These are phyloP conservation scores for Dermochelys coriacea DNA, from an alignment of 2,797 vertebrate species.

Conservation along the genomic window DNA sequence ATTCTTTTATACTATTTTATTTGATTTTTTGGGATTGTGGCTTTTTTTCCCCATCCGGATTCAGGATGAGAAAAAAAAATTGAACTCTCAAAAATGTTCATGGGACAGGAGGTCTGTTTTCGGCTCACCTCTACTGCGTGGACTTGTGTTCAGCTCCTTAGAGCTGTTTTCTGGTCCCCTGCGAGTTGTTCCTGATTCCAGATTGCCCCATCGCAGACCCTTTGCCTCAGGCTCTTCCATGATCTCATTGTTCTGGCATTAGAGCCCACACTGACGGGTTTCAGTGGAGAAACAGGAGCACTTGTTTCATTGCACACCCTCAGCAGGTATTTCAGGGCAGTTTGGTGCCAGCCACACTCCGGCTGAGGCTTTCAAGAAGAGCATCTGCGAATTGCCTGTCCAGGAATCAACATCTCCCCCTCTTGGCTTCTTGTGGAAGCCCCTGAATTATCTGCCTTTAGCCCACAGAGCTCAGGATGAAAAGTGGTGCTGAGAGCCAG, in stretches of 20 bases:
- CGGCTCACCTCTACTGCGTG: background rate
- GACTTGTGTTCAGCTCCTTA: background rate
- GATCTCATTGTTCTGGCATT: background rate
- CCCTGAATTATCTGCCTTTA: background rate
- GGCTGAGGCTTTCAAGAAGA: background rate
- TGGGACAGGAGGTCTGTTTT: background rate
- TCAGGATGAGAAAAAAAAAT: background rate
- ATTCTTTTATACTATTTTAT: background rate
- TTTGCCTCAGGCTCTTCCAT: background rate
- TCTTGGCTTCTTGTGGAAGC: background rate
- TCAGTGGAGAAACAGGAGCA: background rate
- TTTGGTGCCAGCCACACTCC: background rate
- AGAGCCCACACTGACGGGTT: background rate
- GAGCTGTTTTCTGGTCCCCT: background rate
- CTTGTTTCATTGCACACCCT: background rate
- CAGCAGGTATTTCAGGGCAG: background rate
- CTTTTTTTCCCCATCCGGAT: background rate
- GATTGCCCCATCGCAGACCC: background rate
- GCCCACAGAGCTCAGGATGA: rapidly evolving
- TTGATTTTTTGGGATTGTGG: background rate
- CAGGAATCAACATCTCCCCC: background rate
- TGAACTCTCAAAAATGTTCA: rapidly evolving
- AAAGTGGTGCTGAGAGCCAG: background rate
- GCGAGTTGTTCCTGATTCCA: background rate
- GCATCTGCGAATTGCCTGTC: background rate